Percentiles rank a stretch among this genome's conserved stretches.
These are phyloP conservation scores for Netelia melanura DNA, from an alignment of 2,888 invertebrate genomes.

Conservation along the genomic window DNA sequence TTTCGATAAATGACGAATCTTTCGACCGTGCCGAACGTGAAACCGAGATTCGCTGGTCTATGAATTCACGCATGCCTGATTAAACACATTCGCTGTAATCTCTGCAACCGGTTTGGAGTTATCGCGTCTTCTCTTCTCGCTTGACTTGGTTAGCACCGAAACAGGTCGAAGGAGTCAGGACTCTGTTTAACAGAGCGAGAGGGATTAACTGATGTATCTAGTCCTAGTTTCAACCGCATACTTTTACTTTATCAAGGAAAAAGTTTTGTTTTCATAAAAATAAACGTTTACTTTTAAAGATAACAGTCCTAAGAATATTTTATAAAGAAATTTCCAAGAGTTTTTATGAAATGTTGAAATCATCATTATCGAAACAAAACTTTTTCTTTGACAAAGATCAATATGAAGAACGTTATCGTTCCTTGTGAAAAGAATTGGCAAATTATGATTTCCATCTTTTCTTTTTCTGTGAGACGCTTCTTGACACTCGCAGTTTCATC, in stretches of 20 bases:
- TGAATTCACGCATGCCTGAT: constrained; percentile 42
- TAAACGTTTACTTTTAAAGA: too few relatives aligned
- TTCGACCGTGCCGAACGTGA: not conserved
- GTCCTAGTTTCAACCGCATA: not conserved
- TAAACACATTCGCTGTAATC: constrained; percentile 21
- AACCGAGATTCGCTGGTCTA: not conserved
- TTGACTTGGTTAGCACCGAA: constrained; percentile 20
- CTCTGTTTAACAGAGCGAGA: constrained; percentile 1
- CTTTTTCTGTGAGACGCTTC: not conserved
- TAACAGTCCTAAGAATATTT: too few relatives aligned
- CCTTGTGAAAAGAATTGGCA: too few relatives aligned
- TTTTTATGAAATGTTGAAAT: too few relatives aligned
- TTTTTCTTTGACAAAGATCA: too few relatives aligned
- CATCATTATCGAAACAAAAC: too few relatives aligned
- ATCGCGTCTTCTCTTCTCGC: constrained; percentile 33
- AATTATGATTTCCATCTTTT: too few relatives aligned
- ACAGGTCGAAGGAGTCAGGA: constrained; percentile 1
- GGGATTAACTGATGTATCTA: constrained; percentile 1
- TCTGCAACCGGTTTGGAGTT: constrained; percentile 10
- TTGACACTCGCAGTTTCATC: constrained; percentile 10
- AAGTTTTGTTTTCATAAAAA: not conserved
- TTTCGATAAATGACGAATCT: not conserved
- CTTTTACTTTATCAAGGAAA: not conserved
- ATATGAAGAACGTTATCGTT: too few relatives aligned
- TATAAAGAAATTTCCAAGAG: too few relatives aligned